Evolutionary conservation across 64 coral and sea anemone genomes (phyloP).

Genomic region (Porites lutea): DNA sequence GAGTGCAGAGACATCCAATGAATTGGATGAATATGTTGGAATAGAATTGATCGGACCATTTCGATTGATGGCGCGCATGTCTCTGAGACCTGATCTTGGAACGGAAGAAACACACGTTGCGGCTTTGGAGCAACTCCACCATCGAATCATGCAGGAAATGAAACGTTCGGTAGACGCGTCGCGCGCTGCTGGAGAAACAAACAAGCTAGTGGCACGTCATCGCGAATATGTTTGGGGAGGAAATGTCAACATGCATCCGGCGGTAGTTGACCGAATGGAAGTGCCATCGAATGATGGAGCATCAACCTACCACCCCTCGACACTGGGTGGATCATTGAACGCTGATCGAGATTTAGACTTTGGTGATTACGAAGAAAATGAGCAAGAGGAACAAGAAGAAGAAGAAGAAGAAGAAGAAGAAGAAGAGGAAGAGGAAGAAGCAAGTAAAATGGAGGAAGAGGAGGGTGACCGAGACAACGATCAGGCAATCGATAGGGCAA

Average conservation of each 20-base stretch:
- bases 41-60: not conserved
- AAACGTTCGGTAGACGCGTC: not conserved
- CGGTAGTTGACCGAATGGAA: too few relatives aligned
- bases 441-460: not conserved
- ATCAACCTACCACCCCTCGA: not conserved
- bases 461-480: too few relatives aligned
- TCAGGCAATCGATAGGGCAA: not conserved
- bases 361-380: not conserved
- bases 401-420: not conserved
- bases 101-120: not conserved
- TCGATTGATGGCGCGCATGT: not conserved
- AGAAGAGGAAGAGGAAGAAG: not conserved
- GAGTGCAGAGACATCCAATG: not conserved
- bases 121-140: not conserved
- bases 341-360: not conserved
- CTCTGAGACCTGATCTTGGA: too few relatives aligned
- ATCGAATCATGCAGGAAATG: not conserved
- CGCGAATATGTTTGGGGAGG: not conserved
- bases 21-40: not conserved
- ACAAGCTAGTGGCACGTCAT: not conserved
- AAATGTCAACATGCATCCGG: not conserved
- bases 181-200: not conserved
- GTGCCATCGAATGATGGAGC: not conserved
- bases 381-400: not conserved
- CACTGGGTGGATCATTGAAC: not conserved